Evolutionary conservation across 2,797 vertebrate species (phyloP), one percentile per base, ranked within the genome.

Genomic region (Spatula clypeata): DNA sequence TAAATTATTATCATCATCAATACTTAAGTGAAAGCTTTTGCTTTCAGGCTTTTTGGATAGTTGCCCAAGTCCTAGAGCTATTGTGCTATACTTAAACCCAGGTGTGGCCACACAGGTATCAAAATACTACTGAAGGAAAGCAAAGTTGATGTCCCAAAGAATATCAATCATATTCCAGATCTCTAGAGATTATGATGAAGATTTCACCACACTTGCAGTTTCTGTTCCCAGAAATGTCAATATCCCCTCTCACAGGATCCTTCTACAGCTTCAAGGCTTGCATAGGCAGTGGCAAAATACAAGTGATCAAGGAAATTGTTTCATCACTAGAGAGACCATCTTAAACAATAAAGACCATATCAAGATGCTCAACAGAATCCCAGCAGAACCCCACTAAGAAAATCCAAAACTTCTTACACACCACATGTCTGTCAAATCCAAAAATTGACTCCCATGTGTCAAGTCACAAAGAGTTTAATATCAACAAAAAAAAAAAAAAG

Each of bases 381-480:
- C 38, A 81, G 17, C 4, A 71, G 82, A 88, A 36, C 32, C 58
- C 49, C 49, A 84, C 40, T 57, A 64, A 38, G 54, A 84, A 84
- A 47, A 86, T 47, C 7, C 55, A 53, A 42, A 86, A 58, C 2
- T 58, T 29, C 23, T 4, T 57, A 76, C 16, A 77, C 31, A 73
- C 13, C 47, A 16, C 76, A 34, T 34, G 79, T 86, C 51, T 45
- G 45, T 44, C 54, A 67, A n/a, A 94, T 20, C 75, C 86, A 95
- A 80, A 96, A 96, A 97, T 1, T 72, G 90, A 96, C 92, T 95
- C 87, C 72, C 86, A 88, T 79, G 40, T 92, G 45, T 88, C 84
- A 96, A 93, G 80, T 95, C 96, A 95, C 95, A 94, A 94, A 97
- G 64, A 95, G 80, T 97, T 97, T 97, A 97, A 96, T 95, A 90